Conservation (phyloP, 2,113 vertebrate species). For the Chrysemys picta region DNA sequence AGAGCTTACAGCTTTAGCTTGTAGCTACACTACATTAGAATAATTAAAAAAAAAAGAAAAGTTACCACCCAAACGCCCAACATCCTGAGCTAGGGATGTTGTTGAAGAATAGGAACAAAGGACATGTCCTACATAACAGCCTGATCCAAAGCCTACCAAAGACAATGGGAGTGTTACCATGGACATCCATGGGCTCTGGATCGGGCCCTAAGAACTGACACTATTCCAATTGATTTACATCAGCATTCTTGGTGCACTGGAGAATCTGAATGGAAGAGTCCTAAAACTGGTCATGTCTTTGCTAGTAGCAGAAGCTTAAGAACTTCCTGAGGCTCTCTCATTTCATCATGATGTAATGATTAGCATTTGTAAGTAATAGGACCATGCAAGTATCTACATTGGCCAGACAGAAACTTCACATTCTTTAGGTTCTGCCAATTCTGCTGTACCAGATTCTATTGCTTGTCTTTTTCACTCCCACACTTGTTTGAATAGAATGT, state of each 20-base stretch:
- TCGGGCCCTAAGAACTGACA: not conserved
- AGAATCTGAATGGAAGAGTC: not conserved
- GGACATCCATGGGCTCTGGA: not conserved
- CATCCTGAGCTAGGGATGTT: not conserved
- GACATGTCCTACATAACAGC: not conserved
- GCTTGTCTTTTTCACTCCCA: not conserved
- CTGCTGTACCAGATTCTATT: not conserved
- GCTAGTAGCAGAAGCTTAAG: too few relatives aligned
- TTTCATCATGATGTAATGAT: too few relatives aligned
- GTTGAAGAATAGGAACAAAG: not conserved
- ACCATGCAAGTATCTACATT: too few relatives aligned
- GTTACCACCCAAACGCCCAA: not conserved
- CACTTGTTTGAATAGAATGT: not conserved
- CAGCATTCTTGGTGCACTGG: not conserved
- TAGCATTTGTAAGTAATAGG: too few relatives aligned
- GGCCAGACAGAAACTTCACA: too few relatives aligned
- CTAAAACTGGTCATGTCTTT: fast-evolving
- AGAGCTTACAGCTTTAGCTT: not conserved
- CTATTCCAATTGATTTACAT: not conserved
- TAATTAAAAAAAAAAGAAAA: not conserved
- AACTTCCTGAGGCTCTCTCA: too few relatives aligned
- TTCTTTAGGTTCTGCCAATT: too few relatives aligned
- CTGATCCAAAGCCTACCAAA: too few relatives aligned
- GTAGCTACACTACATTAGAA: not conserved
- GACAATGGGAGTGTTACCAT: too few relatives aligned